Evolutionary conservation across 1,140 invertebrate species (phyloP), one percentile per base, ranked within the genome.

Genomic region (Drosophila asahinai): DNA sequence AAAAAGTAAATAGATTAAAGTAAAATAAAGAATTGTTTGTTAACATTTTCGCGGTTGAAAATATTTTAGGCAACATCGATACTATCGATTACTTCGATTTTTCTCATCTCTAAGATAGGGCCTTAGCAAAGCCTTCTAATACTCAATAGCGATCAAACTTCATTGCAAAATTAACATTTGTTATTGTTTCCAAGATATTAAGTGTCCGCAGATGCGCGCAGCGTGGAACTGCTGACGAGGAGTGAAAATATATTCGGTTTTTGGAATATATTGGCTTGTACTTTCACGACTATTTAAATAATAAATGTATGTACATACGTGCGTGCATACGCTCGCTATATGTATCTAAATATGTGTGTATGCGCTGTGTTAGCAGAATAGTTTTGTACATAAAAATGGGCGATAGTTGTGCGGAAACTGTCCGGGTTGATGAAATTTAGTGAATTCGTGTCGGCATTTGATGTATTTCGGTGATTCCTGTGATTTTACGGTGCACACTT

Each of bases 141-240:
- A 74, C 71, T 74, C 68, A 49, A 55, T 51, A 51, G 68, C 47
- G 66, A 73, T 73, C 67, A 61, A 73, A 74, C 68, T 73, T 73
- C n/a, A 74, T 74, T 74, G 70, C 67, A 74, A 74, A 74, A 73
- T 73, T 73, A 52, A 52, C 49, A 73, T 38, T 74, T 74, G 71
- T 52, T 74, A 61, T 74, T 73, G 71, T 74, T 74, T 49, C 3
- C 55, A 9, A 55, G 22, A 36, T n/a, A 74, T 40, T 61, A 61
- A 73, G 49, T 61, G 47, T 30, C 43, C 30, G 30, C 25, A 45
- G 55, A 73, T 51, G 57, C 55, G 47, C 59, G 27, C 54, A 14
- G 22, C 47, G 61, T 12, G 30, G 15, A 55, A 27, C 36, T 43
- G 33, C 33, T 25, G 38, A 43, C 15, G 61, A 36, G 61, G 38